phyloP scores from a whole-genome alignment of 2,888 invertebrate genomes.

The Hololepta plana region DNA sequence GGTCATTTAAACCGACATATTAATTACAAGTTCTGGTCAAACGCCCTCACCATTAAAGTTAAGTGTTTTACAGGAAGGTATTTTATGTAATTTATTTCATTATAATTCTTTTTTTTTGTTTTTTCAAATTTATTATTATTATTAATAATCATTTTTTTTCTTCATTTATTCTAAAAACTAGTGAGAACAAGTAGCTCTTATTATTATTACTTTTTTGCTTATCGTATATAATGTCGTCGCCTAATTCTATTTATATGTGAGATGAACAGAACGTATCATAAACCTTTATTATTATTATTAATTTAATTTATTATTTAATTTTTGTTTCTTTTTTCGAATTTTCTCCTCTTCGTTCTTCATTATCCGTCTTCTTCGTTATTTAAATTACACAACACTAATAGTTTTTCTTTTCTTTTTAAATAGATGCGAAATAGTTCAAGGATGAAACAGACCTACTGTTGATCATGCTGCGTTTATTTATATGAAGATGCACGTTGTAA shows the following conservation, averaged over 20 bases:
- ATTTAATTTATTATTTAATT: no score
- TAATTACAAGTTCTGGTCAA: neutral
- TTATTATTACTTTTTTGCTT: constrained; percentile 14
- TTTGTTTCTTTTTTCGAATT: no score
- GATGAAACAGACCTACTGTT: constrained; percentile 14
- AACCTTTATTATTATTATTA: no score
- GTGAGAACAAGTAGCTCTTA: constrained; percentile 17
- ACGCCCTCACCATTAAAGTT: neutral
- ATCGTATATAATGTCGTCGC: constrained; percentile 13
- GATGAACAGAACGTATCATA: constrained; percentile 21
- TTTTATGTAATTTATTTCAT: no score
- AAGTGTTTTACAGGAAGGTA: neutral
- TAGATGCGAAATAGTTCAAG: constrained; percentile 18
- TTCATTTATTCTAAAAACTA: constrained; percentile 8
- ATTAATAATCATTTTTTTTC: no score
- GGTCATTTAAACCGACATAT: no score
- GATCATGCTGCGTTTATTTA: constrained; percentile 20
- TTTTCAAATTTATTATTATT: no score
- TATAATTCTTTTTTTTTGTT: no score
- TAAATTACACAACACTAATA: constrained; percentile 25
- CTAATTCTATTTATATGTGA: constrained; percentile 19
- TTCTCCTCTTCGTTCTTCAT: no score
- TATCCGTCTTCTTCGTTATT: constrained; percentile 17
- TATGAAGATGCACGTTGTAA: constrained; percentile 17
- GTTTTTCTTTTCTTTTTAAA: no score